Evolutionary conservation across 2,113 vertebrate species (phyloP), one percentile per base, ranked within the genome.

Genomic region (Melierax canorus): DNA sequence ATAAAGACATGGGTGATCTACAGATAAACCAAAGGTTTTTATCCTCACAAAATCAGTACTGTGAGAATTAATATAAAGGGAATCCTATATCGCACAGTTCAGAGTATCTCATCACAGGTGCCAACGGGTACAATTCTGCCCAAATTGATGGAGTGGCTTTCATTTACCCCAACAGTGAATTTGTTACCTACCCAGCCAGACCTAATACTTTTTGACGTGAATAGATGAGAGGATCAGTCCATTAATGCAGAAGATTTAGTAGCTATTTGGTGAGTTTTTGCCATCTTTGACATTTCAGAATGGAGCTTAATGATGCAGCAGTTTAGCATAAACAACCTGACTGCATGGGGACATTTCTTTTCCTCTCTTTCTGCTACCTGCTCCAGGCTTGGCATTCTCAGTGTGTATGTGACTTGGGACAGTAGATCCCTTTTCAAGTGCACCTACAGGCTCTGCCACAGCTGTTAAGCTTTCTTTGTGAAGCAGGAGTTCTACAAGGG

Each of bases 231-330:
- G 86, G 69, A 94, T 91, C 86, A 82, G 77, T 69, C 80, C 45
- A 79, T 92, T 94, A 97, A 95, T 95, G 96, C 92, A 91, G 91
- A 92, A 96, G 92, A 96, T 95, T 94, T 94, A 96, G 84, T 62
- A 79, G 91, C 74, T 96, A 19, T 95, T 82, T 82, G 73, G 60
- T 89, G 91, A 93, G 86, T 48, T 95, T 97, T 93, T 58, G 76
- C 92, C 86, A 82, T 95, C 80, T 97, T 89, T 97, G 95, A 92
- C 95, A 90, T 92, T 96, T 94, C 80, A 69, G 84, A 85, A 82
- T 26, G 50, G 94, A 85, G 84, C 89, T 91, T 95, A 97, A 94
- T 85, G 94, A 95, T 91, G 91, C 77, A 95, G 95, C 91, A 82
- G 80, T 92, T 97, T 66, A 95, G 74, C 69, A 88, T 85, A 94